Base-by-base conservation (phyloP, 2,888 invertebrate species). In the Nematopogon swammerdamellus region DNA sequence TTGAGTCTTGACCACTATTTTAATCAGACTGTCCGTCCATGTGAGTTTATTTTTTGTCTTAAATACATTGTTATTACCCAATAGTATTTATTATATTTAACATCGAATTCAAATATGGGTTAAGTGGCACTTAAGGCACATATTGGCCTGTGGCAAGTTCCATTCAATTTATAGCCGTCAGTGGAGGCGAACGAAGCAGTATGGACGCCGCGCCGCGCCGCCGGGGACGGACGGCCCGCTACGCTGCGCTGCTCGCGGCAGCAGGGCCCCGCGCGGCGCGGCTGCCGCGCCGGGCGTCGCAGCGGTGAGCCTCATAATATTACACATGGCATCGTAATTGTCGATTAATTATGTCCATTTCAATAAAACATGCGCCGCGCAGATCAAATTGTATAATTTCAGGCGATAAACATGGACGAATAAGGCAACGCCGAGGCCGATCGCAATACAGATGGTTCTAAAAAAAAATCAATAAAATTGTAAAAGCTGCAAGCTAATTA, bases 331-430 rank as follows among this genome's bases (percentile, higher is more conserved):
- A 69, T 75, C 72, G 76, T 76, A 73, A 77, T 76, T 70, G 72
- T 67, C 76, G 68, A 76, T 79, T 79, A 74, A 76, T 79, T 76
- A 76, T 74, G 67, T 70, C 66, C 63, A 63, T 70, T 72, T 72
- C 70, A 74, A 76, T 76, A 76, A 76, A 74, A 77, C 69, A 73
- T 72, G 70, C 65, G 67, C 66, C 64, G 64, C 68, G 67, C 68
- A 68, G 64, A 72, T 72, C 62, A 73, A 72, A 72, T 70, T 67
- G 74, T 74, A 72, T 73, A 75, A 73, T 72, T 70, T 70, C 60
- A 66, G 63, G 65, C 67, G 58, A 68, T 70, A 71, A 70, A 69
- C 64, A 59, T 60, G 54, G 61, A 60, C 74, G 70, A 72, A 79
- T 76, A 76, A 65, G 75, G 74, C 61, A 65, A 59, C 60, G 61